Evolutionary conservation across 2,797 vertebrate genomes (phyloP), one percentile per base, ranked within the genome.

Genomic region (Cossypha dichroa): DNA sequence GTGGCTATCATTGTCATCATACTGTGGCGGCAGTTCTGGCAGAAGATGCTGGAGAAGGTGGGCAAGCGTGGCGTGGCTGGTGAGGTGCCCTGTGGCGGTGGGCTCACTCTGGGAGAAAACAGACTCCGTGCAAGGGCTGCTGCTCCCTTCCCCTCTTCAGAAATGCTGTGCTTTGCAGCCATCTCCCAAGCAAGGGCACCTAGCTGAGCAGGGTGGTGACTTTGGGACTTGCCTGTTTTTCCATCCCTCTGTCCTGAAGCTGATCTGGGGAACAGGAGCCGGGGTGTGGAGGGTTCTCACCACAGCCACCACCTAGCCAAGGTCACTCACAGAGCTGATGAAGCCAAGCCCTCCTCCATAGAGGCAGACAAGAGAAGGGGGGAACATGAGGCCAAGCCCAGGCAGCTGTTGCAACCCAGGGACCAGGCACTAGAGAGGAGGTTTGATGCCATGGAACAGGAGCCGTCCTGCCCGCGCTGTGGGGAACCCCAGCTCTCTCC

Each of bases 41-140:
- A 99, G 97, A 99, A 99, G 98, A 99, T 99, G 99, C 88, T 99
- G 96, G 99, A 99, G 97, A 99, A 99, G 99, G 99, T 99, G 93
- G 97, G 58, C 26, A n/a, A 41, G 19, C 1, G 0, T 1, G 2
- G 40, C 1, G 3, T 25, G 15, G 26, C 52, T 78, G 33, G 10
- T 2, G 2, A 62, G 46, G 56, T 77, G 38, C 13, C 23, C n/a
- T 14, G 4, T 33, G 15, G 38, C 0, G 0, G 21, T 17, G 17
- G 60, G 34, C 40, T 88, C 4, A 5, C 46, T 43, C n/a, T 63
- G 59, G 31, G 22, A 43, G 23, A 68, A 78, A 49, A 38, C 5
- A 67, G 33, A 26, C 15, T 36, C 40, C 4, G 1, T 19, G 31
- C 1, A 4, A n/a, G 20, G 48, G n/a, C 20, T 68, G 54, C 28